Evolutionary conservation across 2,888 invertebrate genomes (phyloP).

Genomic region (Therioaphis trifolii): DNA sequence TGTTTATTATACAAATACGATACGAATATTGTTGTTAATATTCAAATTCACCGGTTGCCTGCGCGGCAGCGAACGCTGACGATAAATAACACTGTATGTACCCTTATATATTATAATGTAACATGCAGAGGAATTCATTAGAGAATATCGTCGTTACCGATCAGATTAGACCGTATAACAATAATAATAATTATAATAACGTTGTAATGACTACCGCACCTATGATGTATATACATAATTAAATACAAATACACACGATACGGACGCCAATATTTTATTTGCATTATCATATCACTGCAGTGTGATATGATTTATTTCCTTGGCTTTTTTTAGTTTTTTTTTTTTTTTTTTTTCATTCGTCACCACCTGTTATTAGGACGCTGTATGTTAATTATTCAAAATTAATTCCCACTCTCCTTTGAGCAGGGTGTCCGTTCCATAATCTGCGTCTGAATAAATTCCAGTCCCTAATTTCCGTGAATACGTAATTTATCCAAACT

Average conservation of each 20-base stretch:
- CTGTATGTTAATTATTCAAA: slow-evolving; percentile 56
- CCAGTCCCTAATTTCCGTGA: slow-evolving; percentile 62
- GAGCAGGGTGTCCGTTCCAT: slow-evolving; percentile 51
- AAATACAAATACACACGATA: too few species aligned
- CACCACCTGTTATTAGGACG: slow-evolving; percentile 42
- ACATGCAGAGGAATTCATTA: background rate
- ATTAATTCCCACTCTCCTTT: background rate
- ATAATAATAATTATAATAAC: too few species aligned
- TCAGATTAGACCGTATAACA: background rate
- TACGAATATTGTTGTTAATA: background rate
- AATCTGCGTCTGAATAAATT: slow-evolving; percentile 60
- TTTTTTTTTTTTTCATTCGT: background rate
- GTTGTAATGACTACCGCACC: too few species aligned
- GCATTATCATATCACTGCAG: too few species aligned
- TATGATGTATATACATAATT: too few species aligned
- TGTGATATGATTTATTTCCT: background rate
- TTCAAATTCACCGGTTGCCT: background rate
- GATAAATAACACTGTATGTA: too few species aligned
- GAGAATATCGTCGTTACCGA: background rate
- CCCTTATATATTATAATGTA: too few species aligned
- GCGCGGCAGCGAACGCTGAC: background rate
- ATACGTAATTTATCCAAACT: slow-evolving; percentile 60
- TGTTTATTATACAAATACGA: background rate
- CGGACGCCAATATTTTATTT: too few species aligned
- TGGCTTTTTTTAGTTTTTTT: background rate